Evolutionary conservation across 2,113 vertebrate genomes (phyloP), one percentile per base, ranked within the genome.

Genomic region (Phocoena sinus): DNA sequence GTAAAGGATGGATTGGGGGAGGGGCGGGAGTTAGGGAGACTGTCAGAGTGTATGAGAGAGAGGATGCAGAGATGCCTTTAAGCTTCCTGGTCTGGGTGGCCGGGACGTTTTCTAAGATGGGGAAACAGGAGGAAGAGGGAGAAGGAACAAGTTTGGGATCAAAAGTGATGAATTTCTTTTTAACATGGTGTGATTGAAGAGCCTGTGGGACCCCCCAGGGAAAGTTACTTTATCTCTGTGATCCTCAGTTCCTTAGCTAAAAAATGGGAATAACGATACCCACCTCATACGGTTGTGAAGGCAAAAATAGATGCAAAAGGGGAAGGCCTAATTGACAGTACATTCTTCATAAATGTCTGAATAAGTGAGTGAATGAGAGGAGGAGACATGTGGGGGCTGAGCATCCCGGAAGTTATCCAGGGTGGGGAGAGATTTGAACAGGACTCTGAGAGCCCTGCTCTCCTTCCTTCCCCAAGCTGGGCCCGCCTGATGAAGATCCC

Each of bases 401-500:
- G 63, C 58, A 7, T 44, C 68, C 44, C 3, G 31, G 18, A 77
- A 60, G 58, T n/a, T 36, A 71, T 70, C 2, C 31, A 12, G 53
- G 56, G 23, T 3, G 33, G 15, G 18, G 41, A 44, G 70, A 70
- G 36, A 47, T 18, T 5, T 21, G 50, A 68, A 10, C 68, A 58
- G 88, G 53, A 58, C 67, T 33, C 73, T 74, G 21, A 80, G 83
- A 89, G n/a, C 53, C 47, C 4, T 2, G 20, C 21, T 89, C 3
- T 74, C 47, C 28, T 1, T 56, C 68, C 44, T 71, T 17, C 9
- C 38, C 60, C 8, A 97, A 99, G 99, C 44, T 98, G 10, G 99
- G 99, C 92, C 92, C 99, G 98, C 97, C 98, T 98, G 18, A 97
- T 99, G 3, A 99, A 98, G 97, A 99, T 99, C 62, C 99, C 99